Base-by-base conservation (phyloP, 2,113 vertebrate species). In the Xiphias gladius region DNA sequence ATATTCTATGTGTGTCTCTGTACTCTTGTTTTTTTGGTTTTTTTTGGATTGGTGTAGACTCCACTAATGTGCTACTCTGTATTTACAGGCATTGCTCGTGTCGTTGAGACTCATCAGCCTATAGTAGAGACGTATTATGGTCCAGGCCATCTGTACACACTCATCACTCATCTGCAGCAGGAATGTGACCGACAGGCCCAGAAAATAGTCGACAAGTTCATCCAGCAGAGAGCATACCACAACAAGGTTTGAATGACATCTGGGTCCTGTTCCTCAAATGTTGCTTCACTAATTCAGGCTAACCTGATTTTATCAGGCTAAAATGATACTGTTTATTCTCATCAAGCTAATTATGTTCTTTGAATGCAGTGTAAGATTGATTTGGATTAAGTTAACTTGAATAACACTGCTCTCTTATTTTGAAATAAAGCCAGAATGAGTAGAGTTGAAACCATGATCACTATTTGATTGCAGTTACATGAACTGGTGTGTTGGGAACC, bases 101-200 rank as follows among this genome's bases (percentile, higher is more conserved):
- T 99, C 28, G 95, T 99, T 75, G 98, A 99, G 94, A 99, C 98
- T 13, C 98, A 99, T 77, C 98, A 99, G 64, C 97, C 97, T 16
- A 99, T 99, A 0, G 97, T 99, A 66, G 98, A 99, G 90, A 99
- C 98, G 0, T 99, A 99, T 87, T 99, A 99, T 0, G 98, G 98
- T 5, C 98, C 97, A 0, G 98, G 98, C 8, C 95, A 96, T 82
- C 96, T 99, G 54, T 97, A 96, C 91, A 96, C 95, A 4, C 95
- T 99, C 61, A 97, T 99, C 89, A 97, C 96, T 86, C 97, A 99
- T 91, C 94, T 99, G 73, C 98, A 99, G 84, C 95, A 96, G 50
- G 98, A 99, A 86, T 99, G 98, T 1, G 98, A 99, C 94, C 93
- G 58, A 24, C 98, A 99, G 82, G 96, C 97, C 35, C 97, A 99